Evolutionary conservation across 1,140 invertebrate genomes (phyloP), one percentile per base, ranked within the genome.

Genomic region (Trialeurodes vaporariorum): DNA sequence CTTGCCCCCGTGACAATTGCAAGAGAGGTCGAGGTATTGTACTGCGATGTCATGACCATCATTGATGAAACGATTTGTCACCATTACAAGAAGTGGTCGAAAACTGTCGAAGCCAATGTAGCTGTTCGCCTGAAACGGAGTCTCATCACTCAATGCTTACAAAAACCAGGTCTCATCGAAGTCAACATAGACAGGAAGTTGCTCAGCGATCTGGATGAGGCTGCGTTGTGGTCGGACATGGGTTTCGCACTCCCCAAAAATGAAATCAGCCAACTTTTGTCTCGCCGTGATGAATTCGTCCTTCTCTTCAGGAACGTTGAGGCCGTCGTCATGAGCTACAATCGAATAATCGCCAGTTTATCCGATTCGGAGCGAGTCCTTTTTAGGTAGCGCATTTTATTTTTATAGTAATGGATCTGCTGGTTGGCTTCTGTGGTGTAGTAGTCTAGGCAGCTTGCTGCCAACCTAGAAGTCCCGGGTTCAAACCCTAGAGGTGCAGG

Each of bases 301-400:
- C 17, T 49, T 5, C 34, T 49, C 17, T 49, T 9, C 34, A 49
- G 34, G 34, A 49, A 49, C 34, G 34, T 49, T 5, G 34, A 49
- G 34, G 17, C 34, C 17, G 5, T 5, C 17, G 34, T 49, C 17
- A 5, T 9, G 17, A 49, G 17, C 34, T 49, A 49, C 34, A 49
- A 49, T 49, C 34, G 34, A 40, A 69, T 63, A 58, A 68, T 68
- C 61, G 71, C 76, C 73, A 80, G 80, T 1, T 72, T 86, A 59
- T 83, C 82, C n/a, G 65, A 73, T 34, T 79, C 83, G 70, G 84
- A 86, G 69, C 73, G 81, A 67, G 73, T 78, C 34, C 73, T 87
- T 22, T 87, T 86, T 72, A 77, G 76, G 67, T n/a, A n/a, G n/a
- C n/a, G n/a, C n/a, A n/a, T n/a, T n/a, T n/a, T n/a, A n/a, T n/a